These are phyloP conservation scores for Pristionchus mayeri DNA, from an alignment of 2,888 invertebrate species.

Conservation along the genomic window DNA sequence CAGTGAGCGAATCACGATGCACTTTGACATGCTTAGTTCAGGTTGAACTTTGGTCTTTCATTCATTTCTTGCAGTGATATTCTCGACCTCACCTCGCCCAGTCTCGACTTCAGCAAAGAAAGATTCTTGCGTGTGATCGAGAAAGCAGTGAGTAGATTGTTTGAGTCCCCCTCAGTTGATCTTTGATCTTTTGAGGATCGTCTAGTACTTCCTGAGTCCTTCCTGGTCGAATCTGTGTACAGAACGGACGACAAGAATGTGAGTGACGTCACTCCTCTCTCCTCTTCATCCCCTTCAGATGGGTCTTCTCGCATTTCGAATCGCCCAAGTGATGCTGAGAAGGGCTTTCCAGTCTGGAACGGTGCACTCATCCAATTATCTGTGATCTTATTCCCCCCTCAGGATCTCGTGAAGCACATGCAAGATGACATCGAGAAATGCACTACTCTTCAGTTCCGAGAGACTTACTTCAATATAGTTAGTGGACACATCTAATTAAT, in stretches of 20 bases:
- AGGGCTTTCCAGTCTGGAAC: slow-evolving; percentile 22
- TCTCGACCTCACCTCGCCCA: neutral
- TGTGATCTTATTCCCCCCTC: neutral
- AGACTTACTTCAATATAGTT: neutral
- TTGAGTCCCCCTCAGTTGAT: too few relatives aligned
- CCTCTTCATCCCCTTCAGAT: neutral
- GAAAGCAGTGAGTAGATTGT: neutral
- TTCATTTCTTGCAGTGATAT: slow-evolving; percentile 7
- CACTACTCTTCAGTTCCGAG: neutral
- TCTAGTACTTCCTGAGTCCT: slow-evolving; percentile 18
- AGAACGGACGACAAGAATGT: slow-evolving; percentile 2
- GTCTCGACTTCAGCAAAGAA: neutral
- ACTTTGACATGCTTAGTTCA: neutral
- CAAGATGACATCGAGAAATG: neutral
- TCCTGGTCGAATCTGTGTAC: slow-evolving; percentile 27
- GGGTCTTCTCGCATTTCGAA: slow-evolving; percentile 14
- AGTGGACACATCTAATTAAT: neutral
- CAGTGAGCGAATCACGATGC: neutral
- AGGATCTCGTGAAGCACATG: slow-evolving; percentile 1
- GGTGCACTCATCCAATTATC: neutral
- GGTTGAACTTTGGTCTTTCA: neutral
- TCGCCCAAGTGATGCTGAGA: neutral
- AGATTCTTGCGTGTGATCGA: neutral
- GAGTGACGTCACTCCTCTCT: neutral
- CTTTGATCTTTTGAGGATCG: slow-evolving; percentile 12